These are phyloP conservation scores for Paratrypauchen microcephalus DNA, from an alignment of 2,797 vertebrate species.

Conservation along the genomic window DNA sequence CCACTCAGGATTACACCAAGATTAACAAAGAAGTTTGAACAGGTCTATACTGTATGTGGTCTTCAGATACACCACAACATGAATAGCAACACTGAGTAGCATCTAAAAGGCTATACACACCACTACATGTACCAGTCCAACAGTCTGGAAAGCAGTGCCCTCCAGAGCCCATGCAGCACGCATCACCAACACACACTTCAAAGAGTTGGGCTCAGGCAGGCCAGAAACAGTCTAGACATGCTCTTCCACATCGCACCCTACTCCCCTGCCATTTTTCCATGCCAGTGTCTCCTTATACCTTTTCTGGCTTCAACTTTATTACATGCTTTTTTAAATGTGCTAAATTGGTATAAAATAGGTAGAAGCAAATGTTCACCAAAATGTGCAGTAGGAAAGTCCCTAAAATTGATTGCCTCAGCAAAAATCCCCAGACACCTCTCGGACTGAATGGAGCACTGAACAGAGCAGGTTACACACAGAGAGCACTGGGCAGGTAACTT, in stretches of 20 bases:
- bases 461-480: conserved; percentile 10
- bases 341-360: conserved; percentile 2
- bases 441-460: conserved; percentile 40
- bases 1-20: too few species aligned
- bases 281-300: conserved; percentile 14
- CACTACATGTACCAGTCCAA: neutral
- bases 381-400: conserved; percentile 36
- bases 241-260: conserved; percentile 51
- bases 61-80: too few species aligned
- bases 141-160: conserved; percentile 20
- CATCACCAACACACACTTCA: conserved; percentile 54
- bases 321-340: neutral
- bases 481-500: too few species aligned
- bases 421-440: conserved; percentile 26
- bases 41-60: too few species aligned
- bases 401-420: conserved; percentile 27
- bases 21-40: too few species aligned
- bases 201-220: conserved; percentile 58
- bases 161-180: conserved; percentile 35
- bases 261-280: conserved; percentile 28
- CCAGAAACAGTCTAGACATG: conserved; percentile 67
- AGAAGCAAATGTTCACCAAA: conserved; percentile 2
- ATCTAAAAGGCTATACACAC: neutral
- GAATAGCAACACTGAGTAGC: too few species aligned
- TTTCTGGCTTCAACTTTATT: conserved; percentile 20